Percentiles rank a stretch among this genome's conserved stretches.
Conservation (phyloP, 1,140 invertebrate genomes). For the Drosophila setifemur region DNA sequence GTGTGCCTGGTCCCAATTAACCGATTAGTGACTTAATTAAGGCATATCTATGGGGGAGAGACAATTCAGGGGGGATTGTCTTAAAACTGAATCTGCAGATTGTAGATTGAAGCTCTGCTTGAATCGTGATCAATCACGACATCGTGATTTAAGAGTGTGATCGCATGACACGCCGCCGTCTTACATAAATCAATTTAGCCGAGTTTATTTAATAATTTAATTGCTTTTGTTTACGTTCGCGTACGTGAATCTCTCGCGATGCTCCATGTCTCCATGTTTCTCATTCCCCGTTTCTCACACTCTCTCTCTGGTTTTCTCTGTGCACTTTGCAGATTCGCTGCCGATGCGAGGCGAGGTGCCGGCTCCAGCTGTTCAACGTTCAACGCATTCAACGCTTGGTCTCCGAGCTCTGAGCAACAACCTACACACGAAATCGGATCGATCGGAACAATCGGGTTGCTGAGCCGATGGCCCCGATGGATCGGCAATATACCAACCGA, state of each 20-base stretch:
- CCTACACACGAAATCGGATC: constrained; percentile 5
- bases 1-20: constrained; percentile 31
- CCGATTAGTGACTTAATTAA: constrained; percentile 40
- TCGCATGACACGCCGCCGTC: constrained; percentile 33
- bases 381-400: constrained; percentile 60
- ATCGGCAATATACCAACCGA: not conserved
- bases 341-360: constrained; percentile 52
- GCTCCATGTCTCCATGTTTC: constrained; percentile 13
- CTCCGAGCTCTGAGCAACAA: constrained; percentile 68
- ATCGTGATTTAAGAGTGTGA: constrained; percentile 24
- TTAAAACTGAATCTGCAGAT: not conserved
- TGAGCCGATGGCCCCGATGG: constrained; percentile 15
- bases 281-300: not conserved
- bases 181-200: constrained; percentile 76
- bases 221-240: constrained; percentile 60
- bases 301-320: constrained; percentile 15
- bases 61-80: not conserved
- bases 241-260: constrained; percentile 5
- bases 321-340: constrained; percentile 46
- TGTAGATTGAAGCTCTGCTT: no score
- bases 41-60: not conserved
- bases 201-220: constrained; percentile 76
- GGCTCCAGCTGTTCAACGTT: constrained; percentile 48
- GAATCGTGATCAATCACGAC: constrained; percentile 33
- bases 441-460: not conserved